Evolutionary conservation across 2,113 vertebrate species (phyloP).

Genomic region (Leuciscus idus): DNA sequence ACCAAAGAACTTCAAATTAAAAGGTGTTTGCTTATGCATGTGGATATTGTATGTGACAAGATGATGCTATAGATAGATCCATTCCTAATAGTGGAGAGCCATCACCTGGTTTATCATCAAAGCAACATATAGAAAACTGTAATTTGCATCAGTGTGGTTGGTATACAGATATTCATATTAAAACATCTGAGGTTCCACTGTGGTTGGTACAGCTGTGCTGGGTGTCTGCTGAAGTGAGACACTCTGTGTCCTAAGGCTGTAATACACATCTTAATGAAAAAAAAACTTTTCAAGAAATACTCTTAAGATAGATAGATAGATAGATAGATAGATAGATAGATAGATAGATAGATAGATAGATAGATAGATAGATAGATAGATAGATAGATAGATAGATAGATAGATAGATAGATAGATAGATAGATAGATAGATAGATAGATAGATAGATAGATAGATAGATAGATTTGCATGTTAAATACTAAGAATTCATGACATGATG

Average conservation of each 20-base stretch:
- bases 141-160: too few relatives aligned
- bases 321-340: slow-evolving; percentile 1
- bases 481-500: neutral
- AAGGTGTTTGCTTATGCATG: neutral
- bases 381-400: neutral
- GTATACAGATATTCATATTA: too few relatives aligned
- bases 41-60: neutral
- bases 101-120: too few relatives aligned
- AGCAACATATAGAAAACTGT: too few relatives aligned
- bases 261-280: neutral
- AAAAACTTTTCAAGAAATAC: too few relatives aligned
- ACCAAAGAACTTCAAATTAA: neutral
- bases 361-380: neutral
- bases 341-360: neutral
- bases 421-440: neutral
- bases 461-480: neutral
- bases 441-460: too few relatives aligned
- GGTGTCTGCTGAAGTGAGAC: too few relatives aligned
- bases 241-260: too few relatives aligned
- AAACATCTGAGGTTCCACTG: too few relatives aligned
- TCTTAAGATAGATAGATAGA: neutral
- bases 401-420: neutral
- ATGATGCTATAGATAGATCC: too few relatives aligned
- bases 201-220: too few relatives aligned
- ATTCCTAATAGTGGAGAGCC: too few relatives aligned